Percentiles rank a stretch among this genome's conserved stretches.
phyloP scores from a whole-genome alignment of 2,888 invertebrate species.

The Drepanosiphum platanoidis region DNA sequence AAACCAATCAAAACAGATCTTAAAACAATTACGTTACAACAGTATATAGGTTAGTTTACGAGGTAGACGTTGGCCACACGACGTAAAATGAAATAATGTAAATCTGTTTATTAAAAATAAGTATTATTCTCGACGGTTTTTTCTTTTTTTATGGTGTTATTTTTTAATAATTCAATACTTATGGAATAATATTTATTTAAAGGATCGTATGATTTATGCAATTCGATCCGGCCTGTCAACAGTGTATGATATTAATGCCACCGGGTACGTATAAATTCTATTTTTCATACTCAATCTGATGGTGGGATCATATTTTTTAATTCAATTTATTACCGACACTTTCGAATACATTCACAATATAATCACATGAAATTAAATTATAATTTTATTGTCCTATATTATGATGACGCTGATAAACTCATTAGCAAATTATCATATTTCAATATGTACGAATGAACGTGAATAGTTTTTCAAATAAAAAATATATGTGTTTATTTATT shows the following conservation, averaged over 20 bases:
- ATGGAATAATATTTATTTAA: conserved; percentile 9
- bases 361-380: not conserved
- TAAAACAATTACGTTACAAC: too few relatives aligned
- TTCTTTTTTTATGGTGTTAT: not conserved
- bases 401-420: not conserved
- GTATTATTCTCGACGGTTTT: too few relatives aligned
- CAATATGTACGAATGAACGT: too few relatives aligned
- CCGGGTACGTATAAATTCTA: not conserved
- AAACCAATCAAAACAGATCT: too few relatives aligned
- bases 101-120: too few relatives aligned
- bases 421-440: too few relatives aligned
- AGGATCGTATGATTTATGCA: not conserved
- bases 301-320: not conserved
- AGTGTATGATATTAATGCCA: not conserved
- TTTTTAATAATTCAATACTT: not conserved
- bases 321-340: not conserved
- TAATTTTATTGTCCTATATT: not conserved
- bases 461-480: too few relatives aligned
- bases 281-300: not conserved
- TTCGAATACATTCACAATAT: not conserved
- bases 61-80: too few relatives aligned
- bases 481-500: too few relatives aligned
- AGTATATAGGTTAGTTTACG: too few relatives aligned
- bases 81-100: too few relatives aligned
- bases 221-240: not conserved